Evolutionary conservation across 2,113 vertebrate genomes (phyloP).

Genomic region (Limanda limanda): DNA sequence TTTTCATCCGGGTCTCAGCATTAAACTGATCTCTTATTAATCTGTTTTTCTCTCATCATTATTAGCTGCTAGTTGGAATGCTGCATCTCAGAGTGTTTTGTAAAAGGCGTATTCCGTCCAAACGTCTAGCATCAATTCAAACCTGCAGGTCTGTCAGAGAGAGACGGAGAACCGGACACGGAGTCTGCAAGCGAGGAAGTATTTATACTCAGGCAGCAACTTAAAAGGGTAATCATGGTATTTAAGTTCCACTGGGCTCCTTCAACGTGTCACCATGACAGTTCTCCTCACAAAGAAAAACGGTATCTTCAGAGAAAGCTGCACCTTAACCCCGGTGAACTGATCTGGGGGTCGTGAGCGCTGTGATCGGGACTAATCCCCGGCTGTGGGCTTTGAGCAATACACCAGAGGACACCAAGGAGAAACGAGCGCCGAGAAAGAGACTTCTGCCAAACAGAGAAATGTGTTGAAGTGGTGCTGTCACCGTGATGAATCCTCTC

Average conservation of each 20-base stretch:
- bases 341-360: slow-evolving; percentile 70
- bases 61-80: not conserved
- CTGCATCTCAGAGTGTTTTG: slow-evolving; percentile 25
- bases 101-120: slow-evolving; percentile 17
- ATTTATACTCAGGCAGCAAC: slow-evolving; percentile 66
- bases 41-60: too few species aligned
- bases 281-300: slow-evolving; percentile 57
- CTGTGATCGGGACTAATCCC: slow-evolving; percentile 78
- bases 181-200: slow-evolving; percentile 28
- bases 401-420: slow-evolving; percentile 60
- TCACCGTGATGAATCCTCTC: slow-evolving; percentile 69
- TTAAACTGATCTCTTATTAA: not conserved
- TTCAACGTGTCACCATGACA: slow-evolving; percentile 60
- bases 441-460: slow-evolving; percentile 71
- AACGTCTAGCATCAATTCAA: slow-evolving; percentile 26
- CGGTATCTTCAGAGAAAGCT: slow-evolving; percentile 69
- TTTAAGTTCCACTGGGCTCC: slow-evolving; percentile 65
- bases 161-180: slow-evolving; percentile 18
- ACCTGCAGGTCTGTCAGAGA: slow-evolving; percentile 16
- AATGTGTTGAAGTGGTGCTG: slow-evolving; percentile 65
- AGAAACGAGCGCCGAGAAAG: slow-evolving; percentile 67
- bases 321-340: slow-evolving; percentile 77
- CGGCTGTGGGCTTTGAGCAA: slow-evolving; percentile 64
- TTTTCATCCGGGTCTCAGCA: not conserved
- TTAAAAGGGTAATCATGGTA: slow-evolving; percentile 77